Percentiles rank a stretch among this genome's conserved stretches.
Evolutionary conservation across 2,113 vertebrate species (phyloP).

Genomic region (Grammomys surdaster): DNA sequence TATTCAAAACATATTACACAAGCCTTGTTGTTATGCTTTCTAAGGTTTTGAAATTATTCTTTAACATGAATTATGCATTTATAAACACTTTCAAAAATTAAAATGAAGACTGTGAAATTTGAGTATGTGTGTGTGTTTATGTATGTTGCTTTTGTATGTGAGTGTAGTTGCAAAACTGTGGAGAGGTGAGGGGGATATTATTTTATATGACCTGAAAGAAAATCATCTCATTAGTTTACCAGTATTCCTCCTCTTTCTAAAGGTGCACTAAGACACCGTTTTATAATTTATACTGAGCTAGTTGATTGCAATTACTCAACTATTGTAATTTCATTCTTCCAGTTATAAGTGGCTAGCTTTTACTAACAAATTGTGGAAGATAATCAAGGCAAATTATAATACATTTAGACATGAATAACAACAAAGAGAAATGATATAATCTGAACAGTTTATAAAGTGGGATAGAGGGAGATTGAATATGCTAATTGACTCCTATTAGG

Average conservation of each 20-base stretch:
- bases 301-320: neutral
- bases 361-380: neutral
- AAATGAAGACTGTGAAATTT: neutral
- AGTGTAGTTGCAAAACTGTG: neutral
- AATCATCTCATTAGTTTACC: neutral
- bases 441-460: neutral
- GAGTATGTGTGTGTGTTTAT: neutral
- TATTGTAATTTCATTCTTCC: neutral
- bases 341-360: neutral
- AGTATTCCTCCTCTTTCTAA: neutral
- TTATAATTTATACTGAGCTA: neutral
- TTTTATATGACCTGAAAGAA: neutral
- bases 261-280: neutral
- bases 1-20: neutral
- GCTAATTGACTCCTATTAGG: neutral
- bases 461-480: neutral
- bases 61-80: neutral
- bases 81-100: neutral
- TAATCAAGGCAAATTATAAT: neutral
- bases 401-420: neutral
- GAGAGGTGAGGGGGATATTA: neutral
- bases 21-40: too few species aligned
- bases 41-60: neutral
- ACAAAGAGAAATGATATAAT: neutral
- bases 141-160: neutral